phyloP scores from a whole-genome alignment of 2,888 invertebrate genomes.

The Listrodromus nycthemerus region DNA sequence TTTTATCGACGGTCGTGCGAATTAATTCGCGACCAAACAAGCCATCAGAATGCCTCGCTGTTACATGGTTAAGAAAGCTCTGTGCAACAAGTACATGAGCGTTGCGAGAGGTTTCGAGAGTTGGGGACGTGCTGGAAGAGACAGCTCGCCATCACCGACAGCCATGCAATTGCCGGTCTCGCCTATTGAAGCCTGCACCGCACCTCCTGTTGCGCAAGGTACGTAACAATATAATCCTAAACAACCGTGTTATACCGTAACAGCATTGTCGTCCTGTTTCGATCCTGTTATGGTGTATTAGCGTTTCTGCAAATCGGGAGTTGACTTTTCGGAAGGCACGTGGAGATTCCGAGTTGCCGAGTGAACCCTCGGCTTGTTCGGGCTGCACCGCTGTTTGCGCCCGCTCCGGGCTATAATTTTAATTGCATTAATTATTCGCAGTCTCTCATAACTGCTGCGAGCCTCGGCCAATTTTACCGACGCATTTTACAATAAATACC shows the following conservation, averaged over 20 bases:
- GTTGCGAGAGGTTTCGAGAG: slow-evolving; percentile 81
- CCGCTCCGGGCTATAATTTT: slow-evolving; percentile 38
- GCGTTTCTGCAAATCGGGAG: neutral
- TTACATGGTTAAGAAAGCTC: slow-evolving; percentile 90
- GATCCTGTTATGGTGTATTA: neutral
- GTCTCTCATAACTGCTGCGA: slow-evolving; percentile 23
- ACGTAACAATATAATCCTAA: slow-evolving; percentile 49
- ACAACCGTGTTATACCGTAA: neutral
- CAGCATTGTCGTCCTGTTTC: neutral
- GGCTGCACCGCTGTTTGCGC: neutral
- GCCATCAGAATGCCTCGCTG: slow-evolving; percentile 89
- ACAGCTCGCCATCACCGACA: slow-evolving; percentile 76
- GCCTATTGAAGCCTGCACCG: slow-evolving; percentile 73
- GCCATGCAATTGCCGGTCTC: slow-evolving; percentile 71
- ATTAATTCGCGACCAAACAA: slow-evolving; percentile 54
- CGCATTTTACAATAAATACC: slow-evolving; percentile 27
- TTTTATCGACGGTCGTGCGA: slow-evolving; percentile 38
- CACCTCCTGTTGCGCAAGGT: slow-evolving; percentile 77
- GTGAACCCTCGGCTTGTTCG: neutral
- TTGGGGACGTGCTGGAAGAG: slow-evolving; percentile 79
- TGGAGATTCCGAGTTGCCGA: neutral
- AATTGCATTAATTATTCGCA: slow-evolving; percentile 63
- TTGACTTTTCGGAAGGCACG: neutral
- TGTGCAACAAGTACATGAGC: slow-evolving; percentile 85
- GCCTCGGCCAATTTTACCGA: slow-evolving; percentile 7